Evolutionary conservation across 2,797 vertebrate genomes (phyloP).

Genomic region (Florisuga fusca): DNA sequence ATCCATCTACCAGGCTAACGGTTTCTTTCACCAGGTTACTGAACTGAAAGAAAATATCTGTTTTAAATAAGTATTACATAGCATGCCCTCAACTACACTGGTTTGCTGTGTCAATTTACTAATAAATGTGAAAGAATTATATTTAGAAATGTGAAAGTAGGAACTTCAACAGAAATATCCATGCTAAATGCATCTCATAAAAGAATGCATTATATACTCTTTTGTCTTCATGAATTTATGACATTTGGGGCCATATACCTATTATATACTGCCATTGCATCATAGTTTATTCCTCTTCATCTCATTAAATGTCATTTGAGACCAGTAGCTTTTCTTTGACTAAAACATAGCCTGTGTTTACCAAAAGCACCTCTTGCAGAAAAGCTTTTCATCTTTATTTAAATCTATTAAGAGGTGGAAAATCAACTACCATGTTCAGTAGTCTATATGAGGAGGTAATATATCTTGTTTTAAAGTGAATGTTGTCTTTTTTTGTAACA

Average conservation of each 20-base stretch:
- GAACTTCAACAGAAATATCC: not conserved
- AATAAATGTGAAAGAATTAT: not conserved
- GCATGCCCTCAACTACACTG: not conserved
- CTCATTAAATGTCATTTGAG: slow-evolving; percentile 6
- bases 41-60: not conserved
- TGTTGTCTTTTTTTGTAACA: not conserved
- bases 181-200: not conserved
- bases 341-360: not conserved
- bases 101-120: not conserved
- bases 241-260: not conserved
- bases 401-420: not conserved
- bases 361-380: not conserved
- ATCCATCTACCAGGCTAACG: not conserved
- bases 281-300: not conserved
- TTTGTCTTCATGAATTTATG: not conserved
- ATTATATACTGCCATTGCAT: not conserved
- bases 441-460: not conserved
- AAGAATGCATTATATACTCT: not conserved
- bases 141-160: not conserved
- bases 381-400: slow-evolving; percentile 9
- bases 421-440: not conserved
- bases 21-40: not conserved
- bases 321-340: not conserved
- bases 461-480: not conserved
- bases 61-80: not conserved